phyloP scores from a whole-genome alignment of 2,888 invertebrate species.

The Agapostemon virescens region DNA sequence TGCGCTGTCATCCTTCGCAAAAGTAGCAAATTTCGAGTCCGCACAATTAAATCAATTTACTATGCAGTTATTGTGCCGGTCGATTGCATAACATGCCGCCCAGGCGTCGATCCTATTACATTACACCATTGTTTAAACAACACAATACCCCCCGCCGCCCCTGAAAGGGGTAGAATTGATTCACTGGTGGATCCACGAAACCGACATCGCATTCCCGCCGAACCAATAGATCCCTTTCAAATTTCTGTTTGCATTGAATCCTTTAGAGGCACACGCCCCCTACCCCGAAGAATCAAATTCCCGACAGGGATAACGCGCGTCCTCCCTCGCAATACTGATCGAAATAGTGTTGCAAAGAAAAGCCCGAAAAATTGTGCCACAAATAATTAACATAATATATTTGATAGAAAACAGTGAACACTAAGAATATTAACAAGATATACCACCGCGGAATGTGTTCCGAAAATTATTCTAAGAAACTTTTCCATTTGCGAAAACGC shows the following conservation, averaged over 20 bases:
- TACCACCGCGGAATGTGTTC: too few species aligned
- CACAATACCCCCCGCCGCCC: neutral
- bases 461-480: too few species aligned
- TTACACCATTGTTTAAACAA: slow-evolving; percentile 1
- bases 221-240: neutral
- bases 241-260: slow-evolving; percentile 9
- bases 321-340: neutral
- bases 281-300: neutral
- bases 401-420: too few species aligned
- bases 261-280: neutral
- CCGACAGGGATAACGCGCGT: neutral
- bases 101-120: neutral
- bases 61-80: neutral
- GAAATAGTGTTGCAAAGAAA: neutral
- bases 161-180: too few species aligned
- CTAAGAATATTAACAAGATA: too few species aligned
- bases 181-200: neutral
- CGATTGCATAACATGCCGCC: neutral
- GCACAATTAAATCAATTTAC: neutral
- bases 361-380: too few species aligned
- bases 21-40: neutral
- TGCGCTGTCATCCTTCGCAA: neutral
- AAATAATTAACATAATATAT: too few species aligned
- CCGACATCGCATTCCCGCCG: slow-evolving; percentile 1
- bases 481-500: too few species aligned